phyloP scores from a whole-genome alignment of 2,113 vertebrate genomes.

The Harpagus bidentatus region DNA sequence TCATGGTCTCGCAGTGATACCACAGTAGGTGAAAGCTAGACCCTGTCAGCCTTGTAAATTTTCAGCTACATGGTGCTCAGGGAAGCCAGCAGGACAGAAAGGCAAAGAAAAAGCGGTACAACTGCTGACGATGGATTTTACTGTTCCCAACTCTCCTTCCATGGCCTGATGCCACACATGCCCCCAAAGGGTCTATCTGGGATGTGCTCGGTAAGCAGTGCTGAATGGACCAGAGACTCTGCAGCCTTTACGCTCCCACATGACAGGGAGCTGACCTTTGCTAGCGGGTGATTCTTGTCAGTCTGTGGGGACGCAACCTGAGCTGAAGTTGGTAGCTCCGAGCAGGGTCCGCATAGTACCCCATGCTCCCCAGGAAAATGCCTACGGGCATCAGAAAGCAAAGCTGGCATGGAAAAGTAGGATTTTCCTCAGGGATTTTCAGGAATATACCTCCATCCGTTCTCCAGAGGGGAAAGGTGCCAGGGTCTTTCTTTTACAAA shows the following conservation, averaged over 20 bases:
- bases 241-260: neutral
- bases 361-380: neutral
- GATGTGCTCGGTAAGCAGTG: rapidly evolving
- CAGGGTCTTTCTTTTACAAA: neutral
- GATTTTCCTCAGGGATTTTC: neutral
- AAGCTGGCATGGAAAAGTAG: neutral
- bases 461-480: neutral
- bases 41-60: neutral
- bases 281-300: neutral
- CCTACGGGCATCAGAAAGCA: neutral
- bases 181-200: neutral
- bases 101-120: neutral
- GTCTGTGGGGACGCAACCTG: rapidly evolving
- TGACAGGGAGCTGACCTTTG: neutral
- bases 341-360: neutral
- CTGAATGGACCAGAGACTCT: neutral
- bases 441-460: neutral
- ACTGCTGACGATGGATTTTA: neutral
- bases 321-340: neutral
- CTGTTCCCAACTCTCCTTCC: neutral
- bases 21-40: neutral
- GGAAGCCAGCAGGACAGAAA: neutral
- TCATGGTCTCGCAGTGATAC: neutral
- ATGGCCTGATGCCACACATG: neutral
- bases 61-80: neutral